These are phyloP conservation scores for Subacronicta megacephala DNA, from an alignment of 2,888 invertebrate species.

Conservation along the genomic window DNA sequence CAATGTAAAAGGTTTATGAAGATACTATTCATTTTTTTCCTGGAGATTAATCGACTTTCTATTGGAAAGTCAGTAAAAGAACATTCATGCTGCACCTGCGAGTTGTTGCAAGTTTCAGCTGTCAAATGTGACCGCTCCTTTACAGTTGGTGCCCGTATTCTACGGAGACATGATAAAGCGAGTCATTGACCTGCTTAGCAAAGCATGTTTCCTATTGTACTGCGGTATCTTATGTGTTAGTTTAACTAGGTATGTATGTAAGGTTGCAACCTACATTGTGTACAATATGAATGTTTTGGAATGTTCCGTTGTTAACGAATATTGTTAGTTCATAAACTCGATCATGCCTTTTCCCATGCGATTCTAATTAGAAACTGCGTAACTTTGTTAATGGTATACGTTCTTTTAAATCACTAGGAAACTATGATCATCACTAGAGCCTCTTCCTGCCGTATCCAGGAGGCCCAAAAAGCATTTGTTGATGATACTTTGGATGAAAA, in stretches of 20 bases:
- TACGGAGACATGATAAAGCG: constrained; percentile 46
- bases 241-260: constrained; percentile 8
- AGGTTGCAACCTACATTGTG: constrained; percentile 28
- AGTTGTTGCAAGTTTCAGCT: constrained; percentile 9
- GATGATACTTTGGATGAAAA: too few species aligned
- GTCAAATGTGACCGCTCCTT: constrained; percentile 16
- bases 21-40: too few species aligned
- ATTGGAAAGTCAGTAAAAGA: constrained; percentile 10
- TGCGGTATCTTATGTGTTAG: constrained; percentile 38
- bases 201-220: constrained; percentile 49
- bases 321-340: too few species aligned
- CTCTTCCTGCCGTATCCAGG: too few species aligned
- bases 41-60: constrained; percentile 6
- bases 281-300: constrained; percentile 19
- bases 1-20: too few species aligned
- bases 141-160: constrained; percentile 27
- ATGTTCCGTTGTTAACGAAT: constrained; percentile 6
- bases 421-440: too few species aligned
- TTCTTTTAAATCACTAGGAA: too few species aligned
- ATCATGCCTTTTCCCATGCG: too few species aligned
- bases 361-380: too few species aligned
- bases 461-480: too few species aligned
- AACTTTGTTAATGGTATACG: too few species aligned
- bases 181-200: constrained; percentile 58
- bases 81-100: background rate